phyloP scores from a whole-genome alignment of 2,113 vertebrate genomes.

The Acrocephalus arundinaceus region DNA sequence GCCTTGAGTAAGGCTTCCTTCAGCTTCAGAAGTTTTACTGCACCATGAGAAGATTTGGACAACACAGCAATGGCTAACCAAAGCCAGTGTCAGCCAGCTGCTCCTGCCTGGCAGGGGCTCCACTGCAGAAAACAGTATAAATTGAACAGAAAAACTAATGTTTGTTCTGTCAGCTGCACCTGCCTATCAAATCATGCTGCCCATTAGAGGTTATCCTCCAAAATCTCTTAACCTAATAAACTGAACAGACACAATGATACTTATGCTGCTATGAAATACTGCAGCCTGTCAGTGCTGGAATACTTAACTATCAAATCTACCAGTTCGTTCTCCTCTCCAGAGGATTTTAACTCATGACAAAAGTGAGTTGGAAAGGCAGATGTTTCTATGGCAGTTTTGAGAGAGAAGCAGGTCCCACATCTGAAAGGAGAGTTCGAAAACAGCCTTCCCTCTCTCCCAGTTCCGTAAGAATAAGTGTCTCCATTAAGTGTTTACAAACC shows the following conservation, averaged over 20 bases:
- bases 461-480: neutral
- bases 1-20: neutral
- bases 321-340: neutral
- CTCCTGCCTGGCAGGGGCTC: neutral
- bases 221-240: slow-evolving; percentile 42
- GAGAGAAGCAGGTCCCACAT: neutral
- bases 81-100: neutral
- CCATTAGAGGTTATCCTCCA: slow-evolving; percentile 35
- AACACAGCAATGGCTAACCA: neutral
- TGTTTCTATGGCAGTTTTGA: neutral
- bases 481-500: neutral
- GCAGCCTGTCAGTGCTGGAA: slow-evolving; percentile 9
- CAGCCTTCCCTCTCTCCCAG: neutral
- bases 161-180: slow-evolving; percentile 27
- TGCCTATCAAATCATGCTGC: slow-evolving; percentile 19
- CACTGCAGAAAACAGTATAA: neutral
- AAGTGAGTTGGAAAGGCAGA: slow-evolving; percentile 23
- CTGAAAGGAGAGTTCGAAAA: neutral
- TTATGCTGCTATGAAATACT: neutral
- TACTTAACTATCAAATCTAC: slow-evolving; percentile 19
- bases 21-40: neutral
- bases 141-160: slow-evolving; percentile 3
- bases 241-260: neutral
- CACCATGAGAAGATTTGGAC: neutral
- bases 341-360: slow-evolving; percentile 24